phyloP scores from a whole-genome alignment of 1,140 invertebrate genomes.

The Sitodiplosis mosellana region DNA sequence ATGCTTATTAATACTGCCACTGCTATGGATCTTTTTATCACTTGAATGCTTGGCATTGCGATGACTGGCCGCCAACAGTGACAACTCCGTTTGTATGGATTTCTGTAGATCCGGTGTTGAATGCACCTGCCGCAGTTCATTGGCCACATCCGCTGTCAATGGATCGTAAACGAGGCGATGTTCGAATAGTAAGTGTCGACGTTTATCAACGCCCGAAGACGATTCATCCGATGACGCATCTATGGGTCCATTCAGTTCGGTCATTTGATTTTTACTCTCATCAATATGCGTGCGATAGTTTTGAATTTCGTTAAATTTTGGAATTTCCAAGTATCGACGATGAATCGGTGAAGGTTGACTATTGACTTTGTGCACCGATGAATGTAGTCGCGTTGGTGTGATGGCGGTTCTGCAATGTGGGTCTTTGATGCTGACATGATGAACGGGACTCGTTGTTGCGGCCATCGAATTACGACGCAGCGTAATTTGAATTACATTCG shows the following conservation, averaged over 20 bases:
- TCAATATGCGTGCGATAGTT: too few species aligned
- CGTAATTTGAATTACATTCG: conserved; percentile 18
- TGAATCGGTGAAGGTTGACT: neutral
- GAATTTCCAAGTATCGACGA: neutral
- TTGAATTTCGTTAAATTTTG: neutral
- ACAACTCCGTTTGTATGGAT: conserved; percentile 9
- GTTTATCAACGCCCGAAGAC: too few species aligned
- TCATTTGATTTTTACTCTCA: too few species aligned
- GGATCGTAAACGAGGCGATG: neutral
- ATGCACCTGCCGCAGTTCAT: conserved; percentile 19
- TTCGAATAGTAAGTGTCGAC: too few species aligned
- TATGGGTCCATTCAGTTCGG: too few species aligned
- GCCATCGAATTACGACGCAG: conserved; percentile 17
- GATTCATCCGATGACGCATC: conserved; percentile 1
- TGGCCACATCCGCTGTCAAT: neutral
- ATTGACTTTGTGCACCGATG: too few species aligned
- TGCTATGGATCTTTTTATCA: conserved; percentile 6
- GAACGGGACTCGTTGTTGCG: conserved; percentile 5
- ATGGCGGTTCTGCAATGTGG: neutral
- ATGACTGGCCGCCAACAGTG: conserved; percentile 10
- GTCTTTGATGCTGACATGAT: neutral
- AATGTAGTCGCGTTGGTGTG: neutral
- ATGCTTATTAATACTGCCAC: conserved; percentile 5
- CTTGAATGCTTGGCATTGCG: conserved; percentile 4
- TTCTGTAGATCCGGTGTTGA: conserved; percentile 23